Base-by-base conservation (phyloP, 2,113 vertebrate genomes). In the Upupa epops region DNA sequence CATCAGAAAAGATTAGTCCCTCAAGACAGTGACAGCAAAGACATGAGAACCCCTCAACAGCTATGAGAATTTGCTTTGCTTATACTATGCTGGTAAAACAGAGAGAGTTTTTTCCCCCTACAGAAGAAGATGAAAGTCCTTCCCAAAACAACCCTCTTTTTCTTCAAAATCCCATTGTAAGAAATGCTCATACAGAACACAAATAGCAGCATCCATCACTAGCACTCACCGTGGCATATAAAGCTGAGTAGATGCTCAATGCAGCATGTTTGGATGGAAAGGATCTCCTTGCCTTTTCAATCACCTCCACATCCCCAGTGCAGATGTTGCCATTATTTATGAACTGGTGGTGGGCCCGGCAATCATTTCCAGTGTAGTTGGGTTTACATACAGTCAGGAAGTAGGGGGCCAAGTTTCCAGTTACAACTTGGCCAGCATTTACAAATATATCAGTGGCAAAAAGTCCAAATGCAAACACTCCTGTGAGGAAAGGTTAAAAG, bases 381-480 rank as follows among this genome's bases (percentile, higher is more conserved):
- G 99, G 99, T 92, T 99, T 99, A 96, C 99, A 99, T 42, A 99
- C 98, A 2, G 98, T 99, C 95, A 99, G 97, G 97, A 99, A 99
- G 97, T 99, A 99, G 1, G 99, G 99, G 15, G 99, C 98, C 64
- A 99, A 97, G 91, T 98, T 98, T 19, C 99, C 99, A 0, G 99
- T 99, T 96, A 99, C 99, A 83, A 99, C 98, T 97, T 99, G 99
- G 85, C 99, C 99, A 2, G 99, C 99, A 0, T 99, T 99, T 94
- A 99, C 99, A 95, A 99, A 99, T 97, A 99, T 99, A 97, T 99
- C 99, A 14, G 99, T 99, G 92, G 99, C 99, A 97, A 99, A 99
- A 96, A 99, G 98, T 84, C 99, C 99, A 88, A 99, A 99, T 0
- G 99, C 99, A 96, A 99, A 99, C 69, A 99, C 99, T 87, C 99